Evolutionary conservation across 2,888 invertebrate genomes (phyloP), one percentile per base, ranked within the genome.

Genomic region (Drosophila anomelani): DNA sequence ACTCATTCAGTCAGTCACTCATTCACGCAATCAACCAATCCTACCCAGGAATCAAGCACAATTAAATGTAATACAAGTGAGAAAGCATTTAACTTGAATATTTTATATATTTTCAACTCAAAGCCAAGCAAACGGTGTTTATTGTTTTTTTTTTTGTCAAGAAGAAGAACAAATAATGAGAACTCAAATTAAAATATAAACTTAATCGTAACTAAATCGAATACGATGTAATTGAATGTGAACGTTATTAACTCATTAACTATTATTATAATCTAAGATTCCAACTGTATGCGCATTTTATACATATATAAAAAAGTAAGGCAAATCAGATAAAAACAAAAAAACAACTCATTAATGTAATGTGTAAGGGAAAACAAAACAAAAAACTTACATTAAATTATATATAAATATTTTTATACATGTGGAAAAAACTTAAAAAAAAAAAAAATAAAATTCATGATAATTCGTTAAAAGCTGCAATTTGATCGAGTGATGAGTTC

Each of bases 211-310:
- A 78, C 66, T 78, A 68, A 77, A 75, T 75, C 67, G 60, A 75
- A 59, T 60, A 77, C 68, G 80, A 78, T 81, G 70, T 83, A 80
- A 82, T 84, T 74, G 77, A 88, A 88, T 88, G 88, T 84, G 83
- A 84, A 84, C 75, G 83, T 84, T 88, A 85, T 84, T 80, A 87
- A 88, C 85, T 83, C 73, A 83, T 83, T 88, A 80, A 84, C 67
- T 68, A 76, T 81, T 84, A 84, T 88, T 82, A 84, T 82, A 87
- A 83, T 43, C 82, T 87, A 84, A 71, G 75, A 85, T 77, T 82
- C 67, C 67, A 73, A 73, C 75, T 75, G 79, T 83, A 79, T 76
- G 77, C 83, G 79, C 76, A 74, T 75, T 67, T 66, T 62, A 68
- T 75, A 69, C 63, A 62, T 67, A 60, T 64, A 54, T 63, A 49